Evolutionary conservation across 2,888 invertebrate species (phyloP).

Genomic region (Cephus spinipes): DNA sequence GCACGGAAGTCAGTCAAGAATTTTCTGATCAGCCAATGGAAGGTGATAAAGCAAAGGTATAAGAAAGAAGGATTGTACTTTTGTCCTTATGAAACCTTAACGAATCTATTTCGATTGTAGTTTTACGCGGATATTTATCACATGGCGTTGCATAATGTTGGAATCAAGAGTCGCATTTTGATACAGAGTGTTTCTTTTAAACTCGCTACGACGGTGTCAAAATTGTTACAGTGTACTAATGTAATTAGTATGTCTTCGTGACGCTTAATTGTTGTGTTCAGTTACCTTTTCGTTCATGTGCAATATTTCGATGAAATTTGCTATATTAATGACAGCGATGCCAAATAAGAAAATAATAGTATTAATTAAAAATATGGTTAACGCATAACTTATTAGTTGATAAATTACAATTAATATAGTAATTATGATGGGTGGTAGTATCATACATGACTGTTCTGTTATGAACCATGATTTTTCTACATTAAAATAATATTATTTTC

Average conservation of each 20-base stretch:
- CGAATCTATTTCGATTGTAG: conserved; percentile 61
- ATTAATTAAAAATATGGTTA: neutral
- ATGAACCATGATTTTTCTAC: too few species aligned
- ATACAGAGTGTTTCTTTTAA: conserved; percentile 71
- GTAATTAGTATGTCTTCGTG: conserved; percentile 74
- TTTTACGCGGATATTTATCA: conserved; percentile 82
- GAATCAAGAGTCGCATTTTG: conserved; percentile 71
- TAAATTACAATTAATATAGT: too few species aligned
- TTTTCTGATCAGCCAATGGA: conserved; percentile 71
- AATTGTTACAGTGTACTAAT: conserved; percentile 73
- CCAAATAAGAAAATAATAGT: neutral
- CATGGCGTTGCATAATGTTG: conserved; percentile 74
- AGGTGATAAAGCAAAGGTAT: conserved; percentile 44
- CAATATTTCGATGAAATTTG: neutral
- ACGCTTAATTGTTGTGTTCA: conserved; percentile 17
- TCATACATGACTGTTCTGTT: too few species aligned
- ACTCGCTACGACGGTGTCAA: conserved; percentile 73
- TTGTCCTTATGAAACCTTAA: neutral
- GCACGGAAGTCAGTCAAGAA: conserved; percentile 81
- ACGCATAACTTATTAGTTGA: too few species aligned
- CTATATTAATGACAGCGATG: neutral
- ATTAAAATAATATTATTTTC: too few species aligned
- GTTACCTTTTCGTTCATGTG: neutral
- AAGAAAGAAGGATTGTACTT: neutral
- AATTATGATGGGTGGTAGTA: too few species aligned